phyloP scores from a whole-genome alignment of 2,888 invertebrate genomes.

The Monochamus alternatus region DNA sequence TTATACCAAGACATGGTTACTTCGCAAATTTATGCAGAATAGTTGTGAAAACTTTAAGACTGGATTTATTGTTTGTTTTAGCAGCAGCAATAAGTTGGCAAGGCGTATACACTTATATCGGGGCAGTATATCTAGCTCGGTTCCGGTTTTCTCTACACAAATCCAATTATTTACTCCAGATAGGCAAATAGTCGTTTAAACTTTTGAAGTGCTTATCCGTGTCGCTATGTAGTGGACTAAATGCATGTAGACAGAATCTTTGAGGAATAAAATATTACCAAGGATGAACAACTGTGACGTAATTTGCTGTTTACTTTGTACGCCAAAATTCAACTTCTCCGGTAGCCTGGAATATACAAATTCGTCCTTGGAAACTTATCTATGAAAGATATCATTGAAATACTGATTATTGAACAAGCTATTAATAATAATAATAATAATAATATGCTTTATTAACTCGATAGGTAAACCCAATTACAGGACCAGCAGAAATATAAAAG shows the following conservation, averaged over 20 bases:
- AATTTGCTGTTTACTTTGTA: constrained; percentile 16
- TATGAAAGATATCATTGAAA: too few relatives aligned
- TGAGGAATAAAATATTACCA: constrained; percentile 19
- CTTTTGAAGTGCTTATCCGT: constrained; percentile 18
- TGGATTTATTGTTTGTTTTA: background rate
- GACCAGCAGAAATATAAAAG: too few relatives aligned
- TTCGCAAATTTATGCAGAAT: too few relatives aligned
- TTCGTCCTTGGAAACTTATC: background rate
- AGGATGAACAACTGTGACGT: constrained; percentile 1
- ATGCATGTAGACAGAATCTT: constrained; percentile 13
- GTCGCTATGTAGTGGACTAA: constrained; percentile 1
- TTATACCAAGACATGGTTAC: too few relatives aligned
- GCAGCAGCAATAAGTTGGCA: background rate
- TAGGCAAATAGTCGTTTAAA: constrained; percentile 16
- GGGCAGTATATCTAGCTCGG: background rate
- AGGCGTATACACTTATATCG: background rate
- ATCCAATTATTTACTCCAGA: constrained; percentile 6
- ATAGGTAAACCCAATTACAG: too few relatives aligned
- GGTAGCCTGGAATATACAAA: constrained; percentile 5
- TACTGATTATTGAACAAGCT: too few relatives aligned
- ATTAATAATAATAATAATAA: too few relatives aligned
- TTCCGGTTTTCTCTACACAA: background rate
- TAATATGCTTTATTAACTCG: too few relatives aligned
- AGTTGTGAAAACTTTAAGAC: background rate
- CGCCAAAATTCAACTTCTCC: constrained; percentile 13